Conservation (phyloP, 1,140 invertebrate genomes). For the Brachystomella parvula region DNA sequence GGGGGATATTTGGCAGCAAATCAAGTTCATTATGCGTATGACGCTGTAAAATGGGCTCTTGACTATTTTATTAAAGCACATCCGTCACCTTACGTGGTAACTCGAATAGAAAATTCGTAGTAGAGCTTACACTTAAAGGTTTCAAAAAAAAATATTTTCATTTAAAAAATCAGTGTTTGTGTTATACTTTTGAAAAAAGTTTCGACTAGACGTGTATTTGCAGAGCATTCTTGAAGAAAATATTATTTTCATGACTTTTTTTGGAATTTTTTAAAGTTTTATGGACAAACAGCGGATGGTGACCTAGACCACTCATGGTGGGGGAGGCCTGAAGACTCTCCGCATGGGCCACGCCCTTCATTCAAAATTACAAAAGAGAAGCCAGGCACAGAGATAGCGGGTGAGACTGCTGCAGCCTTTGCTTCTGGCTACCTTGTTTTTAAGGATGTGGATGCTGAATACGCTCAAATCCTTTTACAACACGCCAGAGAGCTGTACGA, state of each 20-base stretch:
- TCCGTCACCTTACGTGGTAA: constrained; percentile 44
- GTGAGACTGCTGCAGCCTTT: constrained; percentile 47
- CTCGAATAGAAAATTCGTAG: too few relatives aligned
- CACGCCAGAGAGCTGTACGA: constrained; percentile 44
- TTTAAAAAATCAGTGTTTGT: too few relatives aligned
- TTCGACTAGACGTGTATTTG: too few relatives aligned
- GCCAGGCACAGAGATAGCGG: constrained; percentile 44
- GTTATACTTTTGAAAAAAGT: too few relatives aligned
- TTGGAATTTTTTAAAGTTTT: too few relatives aligned
- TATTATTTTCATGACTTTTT: too few relatives aligned
- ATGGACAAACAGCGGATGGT: constrained; percentile 39
- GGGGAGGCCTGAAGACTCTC: constrained; percentile 43
- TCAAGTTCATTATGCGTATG: constrained; percentile 40
- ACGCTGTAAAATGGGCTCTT: constrained; percentile 40
- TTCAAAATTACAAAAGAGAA: constrained; percentile 39
- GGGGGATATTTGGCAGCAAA: constrained; percentile 39
- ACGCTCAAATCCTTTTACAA: constrained; percentile 36
- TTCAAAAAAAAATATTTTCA: too few relatives aligned
- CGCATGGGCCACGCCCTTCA: constrained; percentile 41
- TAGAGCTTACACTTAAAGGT: too few relatives aligned
- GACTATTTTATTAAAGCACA: constrained; percentile 44
- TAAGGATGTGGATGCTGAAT: constrained; percentile 37
- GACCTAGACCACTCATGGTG: constrained; percentile 38
- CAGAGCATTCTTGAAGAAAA: too few relatives aligned
- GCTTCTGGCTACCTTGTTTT: constrained; percentile 45